Percentiles rank a stretch among this genome's conserved stretches.
Conservation (phyloP, 1,140 invertebrate genomes). For the Procambarus virginalis region DNA sequence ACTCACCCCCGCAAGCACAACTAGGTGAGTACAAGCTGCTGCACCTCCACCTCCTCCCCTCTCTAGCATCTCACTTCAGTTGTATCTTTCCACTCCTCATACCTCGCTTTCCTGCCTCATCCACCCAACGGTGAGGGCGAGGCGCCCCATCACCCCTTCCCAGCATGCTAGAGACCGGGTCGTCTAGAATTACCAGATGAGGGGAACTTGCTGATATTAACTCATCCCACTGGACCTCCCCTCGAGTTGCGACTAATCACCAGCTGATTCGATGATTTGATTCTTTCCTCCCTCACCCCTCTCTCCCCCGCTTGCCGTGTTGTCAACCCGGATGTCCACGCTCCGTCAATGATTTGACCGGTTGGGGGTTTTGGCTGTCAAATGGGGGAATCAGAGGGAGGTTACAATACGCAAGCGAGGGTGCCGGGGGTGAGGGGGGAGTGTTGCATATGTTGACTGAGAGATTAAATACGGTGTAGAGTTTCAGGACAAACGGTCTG, state of each 20-base stretch:
- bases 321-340: slow-evolving; percentile 23
- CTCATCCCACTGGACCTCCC: background rate
- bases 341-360: slow-evolving; percentile 3
- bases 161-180: background rate
- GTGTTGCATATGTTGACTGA: slow-evolving; percentile 37
- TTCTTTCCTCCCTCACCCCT: background rate
- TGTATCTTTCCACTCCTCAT: background rate
- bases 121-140: background rate
- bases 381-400: background rate
- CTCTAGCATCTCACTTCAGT: background rate
- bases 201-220: background rate
- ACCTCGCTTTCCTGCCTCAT: background rate
- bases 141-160: background rate
- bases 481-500: slow-evolving; percentile 30
- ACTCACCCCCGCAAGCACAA: no score
- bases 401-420: background rate
- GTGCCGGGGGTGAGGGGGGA: background rate
- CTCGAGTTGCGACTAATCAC: background rate
- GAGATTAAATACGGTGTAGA: slow-evolving; percentile 41
- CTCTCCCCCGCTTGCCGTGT: slow-evolving; percentile 8
- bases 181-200: background rate
- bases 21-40: no score
- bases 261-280: background rate
- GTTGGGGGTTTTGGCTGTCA: slow-evolving; percentile 13
- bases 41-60: background rate